These are phyloP conservation scores for Parauchenoglanis ngamensis DNA, from an alignment of 2,797 vertebrate genomes.

Conservation along the genomic window DNA sequence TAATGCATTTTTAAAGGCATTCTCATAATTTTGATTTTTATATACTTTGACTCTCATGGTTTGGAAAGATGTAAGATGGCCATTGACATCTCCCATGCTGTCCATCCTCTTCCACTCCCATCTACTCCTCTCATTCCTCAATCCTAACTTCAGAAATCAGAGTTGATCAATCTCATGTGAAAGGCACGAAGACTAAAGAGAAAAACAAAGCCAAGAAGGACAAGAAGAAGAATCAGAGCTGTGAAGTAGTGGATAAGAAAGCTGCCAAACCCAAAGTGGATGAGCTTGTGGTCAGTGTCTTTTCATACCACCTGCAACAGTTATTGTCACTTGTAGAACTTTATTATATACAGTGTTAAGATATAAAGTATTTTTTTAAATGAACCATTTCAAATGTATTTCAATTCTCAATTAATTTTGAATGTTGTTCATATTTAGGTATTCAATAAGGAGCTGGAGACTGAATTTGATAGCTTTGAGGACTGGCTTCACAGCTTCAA, in stretches of 20 bases:
- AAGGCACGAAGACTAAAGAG: constrained; percentile 81
- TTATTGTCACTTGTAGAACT: background rate
- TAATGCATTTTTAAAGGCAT: background rate
- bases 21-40: background rate
- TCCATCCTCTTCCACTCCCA: constrained; percentile 51
- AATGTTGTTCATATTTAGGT: constrained; percentile 63
- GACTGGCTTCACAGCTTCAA: constrained; percentile 83
- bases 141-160: constrained; percentile 74
- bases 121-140: constrained; percentile 41
- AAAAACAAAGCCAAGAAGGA: constrained; percentile 78
- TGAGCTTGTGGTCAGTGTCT: constrained; percentile 82
- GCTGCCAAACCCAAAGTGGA: constrained; percentile 83
- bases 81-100: constrained; percentile 55
- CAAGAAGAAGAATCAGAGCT: constrained; percentile 76
- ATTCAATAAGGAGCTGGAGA: constrained; percentile 79
- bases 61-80: constrained; percentile 55
- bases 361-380: background rate
- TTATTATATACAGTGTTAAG: background rate
- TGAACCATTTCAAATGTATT: background rate
- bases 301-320: background rate
- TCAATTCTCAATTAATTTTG: background rate
- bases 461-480: constrained; percentile 76
- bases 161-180: constrained; percentile 79
- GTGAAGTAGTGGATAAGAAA: constrained; percentile 80
- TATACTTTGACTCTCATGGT: constrained; percentile 25